Evolutionary conservation across 2,797 vertebrate species (phyloP).

Genomic region (Petrocephalus sullivani): DNA sequence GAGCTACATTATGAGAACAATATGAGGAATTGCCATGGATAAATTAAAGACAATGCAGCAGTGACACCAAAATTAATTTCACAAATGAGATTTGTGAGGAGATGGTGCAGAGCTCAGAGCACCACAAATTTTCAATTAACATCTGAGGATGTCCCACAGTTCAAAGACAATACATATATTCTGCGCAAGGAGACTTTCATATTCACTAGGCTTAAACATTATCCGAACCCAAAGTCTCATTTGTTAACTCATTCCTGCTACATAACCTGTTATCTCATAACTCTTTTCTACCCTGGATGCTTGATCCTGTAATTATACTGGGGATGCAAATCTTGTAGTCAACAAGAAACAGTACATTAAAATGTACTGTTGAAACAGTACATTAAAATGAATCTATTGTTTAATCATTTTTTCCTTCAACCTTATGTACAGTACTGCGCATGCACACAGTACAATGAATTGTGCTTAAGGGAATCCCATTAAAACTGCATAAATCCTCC

Average conservation of each 20-base stretch:
- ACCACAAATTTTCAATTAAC: background rate
- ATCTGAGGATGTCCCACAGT: background rate
- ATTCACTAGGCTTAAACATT: background rate
- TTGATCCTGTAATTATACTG: background rate
- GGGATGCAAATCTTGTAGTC: background rate
- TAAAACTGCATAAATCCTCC: background rate
- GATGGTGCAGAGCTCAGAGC: slow-evolving; percentile 30
- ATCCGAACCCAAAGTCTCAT: background rate
- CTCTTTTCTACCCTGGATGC: background rate
- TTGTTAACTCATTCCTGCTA: background rate
- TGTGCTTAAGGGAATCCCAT: background rate
- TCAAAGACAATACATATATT: background rate
- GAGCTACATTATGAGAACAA: slow-evolving; percentile 57
- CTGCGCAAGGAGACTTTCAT: background rate
- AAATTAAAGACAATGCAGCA: slow-evolving; percentile 52
- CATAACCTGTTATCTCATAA: background rate
- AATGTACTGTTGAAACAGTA: background rate
- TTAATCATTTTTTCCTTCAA: too few relatives aligned
- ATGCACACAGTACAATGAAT: background rate
- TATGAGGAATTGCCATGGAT: slow-evolving; percentile 50
- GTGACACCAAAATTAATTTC: slow-evolving; percentile 60
- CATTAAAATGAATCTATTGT: too few relatives aligned
- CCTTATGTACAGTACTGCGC: background rate
- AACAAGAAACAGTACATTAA: background rate
- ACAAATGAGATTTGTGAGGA: slow-evolving; percentile 55